These are phyloP conservation scores for Pseudobourletiella spinata DNA, from an alignment of 1,140 invertebrate genomes.

Conservation along the genomic window DNA sequence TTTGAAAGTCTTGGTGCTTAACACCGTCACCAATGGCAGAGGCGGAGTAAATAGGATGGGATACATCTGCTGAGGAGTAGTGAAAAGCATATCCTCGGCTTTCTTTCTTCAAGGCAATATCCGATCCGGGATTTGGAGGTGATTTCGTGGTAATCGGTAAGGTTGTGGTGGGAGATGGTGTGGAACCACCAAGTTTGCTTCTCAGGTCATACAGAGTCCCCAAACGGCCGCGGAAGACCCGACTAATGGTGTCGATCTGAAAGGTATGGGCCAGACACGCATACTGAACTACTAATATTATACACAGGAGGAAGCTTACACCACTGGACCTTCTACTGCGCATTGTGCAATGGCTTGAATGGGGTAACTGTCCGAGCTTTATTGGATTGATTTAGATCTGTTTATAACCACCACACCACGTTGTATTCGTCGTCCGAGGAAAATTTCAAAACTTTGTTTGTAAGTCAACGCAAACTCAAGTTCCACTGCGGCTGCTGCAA, in stretches of 20 bases:
- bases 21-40: neutral
- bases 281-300: neutral
- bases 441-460: too few species aligned
- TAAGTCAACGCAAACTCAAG: too few species aligned
- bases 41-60: conserved; percentile 13
- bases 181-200: conserved; percentile 17
- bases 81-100: conserved; percentile 33
- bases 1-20: conserved; percentile 24
- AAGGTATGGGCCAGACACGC: neutral
- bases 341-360: too few species aligned
- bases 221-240: conserved; percentile 20
- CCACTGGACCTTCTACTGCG: too few species aligned
- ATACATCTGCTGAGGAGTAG: conserved; percentile 22
- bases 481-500: too few species aligned
- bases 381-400: too few species aligned
- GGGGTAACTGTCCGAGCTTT: too few species aligned
- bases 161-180: neutral
- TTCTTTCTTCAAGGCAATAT: conserved; percentile 8
- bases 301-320: neutral
- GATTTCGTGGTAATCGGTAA: neutral
- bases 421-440: neutral
- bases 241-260: conserved; percentile 21
- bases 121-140: neutral
- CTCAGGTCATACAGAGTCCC: conserved; percentile 28
- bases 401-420: too few species aligned